A percentile compares a stretch with the other conserved stretches of the same genome.
Conservation (phyloP, 2,888 invertebrate genomes). For the Pyrocoelia pectoralis region DNA sequence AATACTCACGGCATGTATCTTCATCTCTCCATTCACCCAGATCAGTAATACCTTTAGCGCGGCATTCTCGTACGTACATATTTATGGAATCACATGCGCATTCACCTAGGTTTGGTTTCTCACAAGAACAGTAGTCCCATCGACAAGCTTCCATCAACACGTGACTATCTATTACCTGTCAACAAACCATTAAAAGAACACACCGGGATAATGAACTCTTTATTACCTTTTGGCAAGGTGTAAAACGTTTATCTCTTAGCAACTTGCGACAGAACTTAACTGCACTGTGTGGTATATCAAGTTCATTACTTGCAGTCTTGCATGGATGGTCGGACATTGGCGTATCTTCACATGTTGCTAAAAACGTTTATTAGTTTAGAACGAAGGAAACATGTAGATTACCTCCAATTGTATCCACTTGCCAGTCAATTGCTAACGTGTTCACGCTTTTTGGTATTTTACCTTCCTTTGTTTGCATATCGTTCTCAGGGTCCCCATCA, state of each 20-base stretch:
- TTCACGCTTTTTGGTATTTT: slow-evolving; percentile 58
- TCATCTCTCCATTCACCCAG: slow-evolving; percentile 78
- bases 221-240: slow-evolving; percentile 67
- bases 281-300: slow-evolving; percentile 57
- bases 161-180: slow-evolving; percentile 36
- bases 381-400: too few species aligned
- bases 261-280: slow-evolving; percentile 69
- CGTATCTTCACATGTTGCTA: slow-evolving; percentile 66
- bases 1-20: slow-evolving; percentile 82
- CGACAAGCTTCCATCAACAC: slow-evolving; percentile 76
- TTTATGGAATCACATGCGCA: slow-evolving; percentile 82
- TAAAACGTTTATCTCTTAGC: slow-evolving; percentile 70
- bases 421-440: slow-evolving; percentile 68
- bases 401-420: slow-evolving; percentile 59
- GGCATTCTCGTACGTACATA: slow-evolving; percentile 81
- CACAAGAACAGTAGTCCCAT: slow-evolving; percentile 79
- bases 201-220: neutral
- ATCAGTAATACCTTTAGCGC: slow-evolving; percentile 68
- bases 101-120: slow-evolving; percentile 64
- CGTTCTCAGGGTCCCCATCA: slow-evolving; percentile 75
- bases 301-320: slow-evolving; percentile 6
- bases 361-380: too few species aligned
- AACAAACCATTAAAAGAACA: slow-evolving; percentile 21
- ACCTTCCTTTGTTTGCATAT: slow-evolving; percentile 71
- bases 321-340: slow-evolving; percentile 65